Base-by-base conservation (phyloP, 2,888 invertebrate species). In the Octonoba sinensis region DNA sequence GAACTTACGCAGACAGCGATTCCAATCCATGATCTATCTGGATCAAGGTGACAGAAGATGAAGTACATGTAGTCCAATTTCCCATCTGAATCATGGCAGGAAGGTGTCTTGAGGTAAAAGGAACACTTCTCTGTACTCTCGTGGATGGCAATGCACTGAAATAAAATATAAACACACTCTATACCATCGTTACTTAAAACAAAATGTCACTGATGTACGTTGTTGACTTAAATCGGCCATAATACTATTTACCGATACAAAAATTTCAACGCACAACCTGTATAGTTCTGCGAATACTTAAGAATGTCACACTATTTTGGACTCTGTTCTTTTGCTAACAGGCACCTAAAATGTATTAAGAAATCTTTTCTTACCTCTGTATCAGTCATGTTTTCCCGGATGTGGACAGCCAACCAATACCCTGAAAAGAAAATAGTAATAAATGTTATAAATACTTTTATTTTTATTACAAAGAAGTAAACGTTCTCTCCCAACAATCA, bases 51-150 rank as follows among this genome's bases (percentile, higher is more conserved):
- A 83, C 89, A 89, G 85, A 88, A 89, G 15, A 88, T 84, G 54
- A 89, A 86, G 22, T 85, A 64, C 11, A 87, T 87, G 84, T 89
- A 89, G 85, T 89, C 87, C 16, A 89, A 84, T 71, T 88, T 87
- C 0, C 89, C 89, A 51, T 89, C 87, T 27, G 87, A 87, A 12
- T 87, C 86, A n/a, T 86, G 85, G 85, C 89, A 89, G 83, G 87
- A 87, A n/a, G 85, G 85, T 6, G 87, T 88, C 4, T 81, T 83
- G 16, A 85, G 85, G 12, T 89, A 87, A 86, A 89, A 89, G 12
- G 83, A 22, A 85, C 89, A 89, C 56, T 81, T 81, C 47, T 46
- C 62, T n/a, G 46, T 18, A 24, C 62, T 56, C 20, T 77, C 60
- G 24, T 77, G 76, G 20, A 77, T 77, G 20, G 47, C 69, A 13